A percentile compares a stretch with the other conserved stretches of the same genome.
These are phyloP conservation scores for Astyanax mexicanus DNA, from an alignment of 2,797 vertebrate species.

Conservation along the genomic window DNA sequence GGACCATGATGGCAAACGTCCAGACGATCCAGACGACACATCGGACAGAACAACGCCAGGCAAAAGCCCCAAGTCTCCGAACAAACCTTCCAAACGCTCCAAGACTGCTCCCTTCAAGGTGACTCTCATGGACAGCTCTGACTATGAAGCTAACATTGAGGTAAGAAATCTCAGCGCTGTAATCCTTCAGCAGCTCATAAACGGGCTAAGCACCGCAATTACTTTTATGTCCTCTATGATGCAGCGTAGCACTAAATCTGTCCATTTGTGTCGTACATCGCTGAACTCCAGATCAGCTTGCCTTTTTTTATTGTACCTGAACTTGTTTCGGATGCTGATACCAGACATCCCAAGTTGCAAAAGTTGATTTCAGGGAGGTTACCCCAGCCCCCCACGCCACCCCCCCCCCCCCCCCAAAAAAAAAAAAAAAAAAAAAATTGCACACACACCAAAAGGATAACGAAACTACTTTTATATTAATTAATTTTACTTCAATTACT, in stretches of 20 bases:
- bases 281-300: not conserved
- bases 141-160: constrained; percentile 92
- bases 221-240: not conserved
- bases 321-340: not conserved
- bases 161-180: constrained; percentile 70
- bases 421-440: no score
- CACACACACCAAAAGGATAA: no score
- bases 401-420: no score
- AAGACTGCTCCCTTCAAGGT: constrained; percentile 91
- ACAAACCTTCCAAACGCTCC: constrained; percentile 90
- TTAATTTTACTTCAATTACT: no score
- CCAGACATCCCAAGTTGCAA: no score
- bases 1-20: constrained; percentile 72
- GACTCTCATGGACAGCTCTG: constrained; percentile 88
- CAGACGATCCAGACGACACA: constrained; percentile 85
- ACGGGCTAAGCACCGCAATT: constrained; percentile 7
- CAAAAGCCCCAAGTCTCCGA: constrained; percentile 93
- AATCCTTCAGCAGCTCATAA: constrained; percentile 9
- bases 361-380: no score
- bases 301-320: not conserved
- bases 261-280: not conserved
- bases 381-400: no score
- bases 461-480: no score
- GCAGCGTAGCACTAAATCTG: not conserved
- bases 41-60: constrained; percentile 93